Percentiles rank a stretch among this genome's conserved stretches.
Conservation (phyloP, 1,140 invertebrate genomes). For the Drosophila busckii region DNA sequence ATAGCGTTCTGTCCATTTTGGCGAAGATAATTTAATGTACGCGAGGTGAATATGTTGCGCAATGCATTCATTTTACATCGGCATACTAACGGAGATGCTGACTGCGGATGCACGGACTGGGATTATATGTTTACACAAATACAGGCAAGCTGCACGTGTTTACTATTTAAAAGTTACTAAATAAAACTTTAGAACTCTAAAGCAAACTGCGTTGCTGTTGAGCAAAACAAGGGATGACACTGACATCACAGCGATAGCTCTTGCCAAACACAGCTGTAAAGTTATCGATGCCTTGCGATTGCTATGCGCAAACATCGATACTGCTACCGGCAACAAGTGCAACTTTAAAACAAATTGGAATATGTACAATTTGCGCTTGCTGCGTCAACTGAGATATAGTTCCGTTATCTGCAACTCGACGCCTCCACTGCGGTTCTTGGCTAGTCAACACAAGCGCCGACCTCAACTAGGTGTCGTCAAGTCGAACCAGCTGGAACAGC, state of each 20-base stretch:
- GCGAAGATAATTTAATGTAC: constrained; percentile 64
- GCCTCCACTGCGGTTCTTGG: constrained; percentile 8
- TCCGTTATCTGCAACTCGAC: not conserved
- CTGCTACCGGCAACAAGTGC: constrained; percentile 12
- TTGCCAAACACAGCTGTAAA: no score
- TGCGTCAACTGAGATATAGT: constrained; percentile 16
- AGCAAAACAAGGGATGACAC: not conserved
- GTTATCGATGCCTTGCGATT: constrained; percentile 1
- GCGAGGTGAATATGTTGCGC: constrained; percentile 72
- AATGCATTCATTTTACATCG: constrained; percentile 70
- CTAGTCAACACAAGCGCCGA: constrained; percentile 47
- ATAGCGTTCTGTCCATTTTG: constrained; percentile 76
- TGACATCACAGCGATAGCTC: not conserved
- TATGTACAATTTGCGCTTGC: constrained; percentile 47
- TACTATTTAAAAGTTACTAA: constrained; percentile 8
- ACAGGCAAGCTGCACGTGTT: constrained; percentile 6
- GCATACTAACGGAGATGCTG: constrained; percentile 27
- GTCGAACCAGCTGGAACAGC: constrained; percentile 44
- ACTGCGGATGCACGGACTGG: constrained; percentile 7
- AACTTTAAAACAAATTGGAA: constrained; percentile 3
- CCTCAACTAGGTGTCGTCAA: constrained; percentile 24
- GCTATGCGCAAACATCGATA: no score
- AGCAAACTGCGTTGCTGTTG: constrained; percentile 3
- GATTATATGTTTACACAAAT: not conserved
- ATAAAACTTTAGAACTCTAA: constrained; percentile 5